A percentile compares a stretch with the other conserved stretches of the same genome.
Evolutionary conservation across 1,140 invertebrate species (phyloP).

Genomic region (Chlorops oryzae): DNA sequence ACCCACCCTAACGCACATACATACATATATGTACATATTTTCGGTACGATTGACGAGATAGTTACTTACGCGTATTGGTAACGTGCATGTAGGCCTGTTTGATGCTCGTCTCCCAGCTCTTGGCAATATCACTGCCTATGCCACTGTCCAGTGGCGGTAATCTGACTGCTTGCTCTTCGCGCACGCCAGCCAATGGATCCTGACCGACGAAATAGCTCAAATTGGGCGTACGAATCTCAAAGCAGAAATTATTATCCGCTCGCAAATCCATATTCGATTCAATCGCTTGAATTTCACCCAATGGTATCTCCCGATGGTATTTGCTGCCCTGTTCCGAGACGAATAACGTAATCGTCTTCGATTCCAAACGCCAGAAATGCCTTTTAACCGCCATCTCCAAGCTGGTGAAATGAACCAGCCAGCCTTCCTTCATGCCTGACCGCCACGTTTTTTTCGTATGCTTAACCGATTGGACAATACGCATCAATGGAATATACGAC

Average conservation of each 20-base stretch:
- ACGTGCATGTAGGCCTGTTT: slow-evolving; percentile 92
- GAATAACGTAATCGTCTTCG: slow-evolving; percentile 90
- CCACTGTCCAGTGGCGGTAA: slow-evolving; percentile 69
- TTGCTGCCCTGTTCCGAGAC: slow-evolving; percentile 78
- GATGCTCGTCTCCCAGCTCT: slow-evolving; percentile 91
- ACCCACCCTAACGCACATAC: too few relatives aligned
- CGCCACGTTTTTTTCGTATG: slow-evolving; percentile 86
- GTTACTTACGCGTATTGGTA: slow-evolving; percentile 55
- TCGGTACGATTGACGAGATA: too few relatives aligned
- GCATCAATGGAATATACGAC: slow-evolving; percentile 95
- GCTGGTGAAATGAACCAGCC: slow-evolving; percentile 93
- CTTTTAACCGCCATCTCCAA: slow-evolving; percentile 77
- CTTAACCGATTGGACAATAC: slow-evolving; percentile 96
- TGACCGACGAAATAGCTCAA: slow-evolving; percentile 86
- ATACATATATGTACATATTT: too few relatives aligned
- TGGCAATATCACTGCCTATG: slow-evolving; percentile 79
- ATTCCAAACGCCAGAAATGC: slow-evolving; percentile 96
- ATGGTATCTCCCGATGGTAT: slow-evolving; percentile 92
- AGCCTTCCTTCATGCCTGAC: slow-evolving; percentile 93
- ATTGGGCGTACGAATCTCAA: slow-evolving; percentile 79
- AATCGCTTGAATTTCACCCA: slow-evolving; percentile 80
- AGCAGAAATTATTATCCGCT: slow-evolving; percentile 76
- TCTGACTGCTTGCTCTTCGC: slow-evolving; percentile 50
- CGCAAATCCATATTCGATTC: slow-evolving; percentile 63
- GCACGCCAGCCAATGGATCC: slow-evolving; percentile 58